phyloP scores from a whole-genome alignment of 2,113 vertebrate genomes.

The Irena cyanogastra region DNA sequence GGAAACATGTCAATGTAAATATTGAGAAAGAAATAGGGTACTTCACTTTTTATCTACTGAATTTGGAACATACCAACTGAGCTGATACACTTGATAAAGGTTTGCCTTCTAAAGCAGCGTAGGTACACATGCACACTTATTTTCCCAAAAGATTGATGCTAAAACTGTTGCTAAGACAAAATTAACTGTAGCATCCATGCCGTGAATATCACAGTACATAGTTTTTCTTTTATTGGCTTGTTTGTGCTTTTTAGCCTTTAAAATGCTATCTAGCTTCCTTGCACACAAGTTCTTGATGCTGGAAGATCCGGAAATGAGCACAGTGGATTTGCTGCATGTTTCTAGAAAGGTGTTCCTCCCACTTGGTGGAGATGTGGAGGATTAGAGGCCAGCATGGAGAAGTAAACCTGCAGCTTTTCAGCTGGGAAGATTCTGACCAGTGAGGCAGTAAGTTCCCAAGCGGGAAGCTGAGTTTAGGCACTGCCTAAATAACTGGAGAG shows the following conservation, averaged over 20 bases:
- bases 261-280: neutral
- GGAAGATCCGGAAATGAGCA: neutral
- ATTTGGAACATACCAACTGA: neutral
- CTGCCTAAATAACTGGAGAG: neutral
- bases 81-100: neutral
- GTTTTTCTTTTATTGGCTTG: neutral
- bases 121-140: neutral
- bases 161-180: neutral
- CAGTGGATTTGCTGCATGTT: fast-evolving
- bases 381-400: neutral
- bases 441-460: neutral
- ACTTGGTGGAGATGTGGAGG: neutral
- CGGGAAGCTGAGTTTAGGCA: neutral
- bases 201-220: neutral
- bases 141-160: neutral
- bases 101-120: neutral
- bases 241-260: neutral
- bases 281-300: neutral
- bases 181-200: neutral
- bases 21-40: neutral
- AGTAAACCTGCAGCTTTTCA: neutral
- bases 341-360: neutral
- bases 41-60: neutral
- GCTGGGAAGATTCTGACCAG: neutral
- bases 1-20: neutral